Percentiles rank a stretch among this genome's conserved stretches.
Conservation (phyloP, 2,113 vertebrate species). For the Condylura cristata region DNA sequence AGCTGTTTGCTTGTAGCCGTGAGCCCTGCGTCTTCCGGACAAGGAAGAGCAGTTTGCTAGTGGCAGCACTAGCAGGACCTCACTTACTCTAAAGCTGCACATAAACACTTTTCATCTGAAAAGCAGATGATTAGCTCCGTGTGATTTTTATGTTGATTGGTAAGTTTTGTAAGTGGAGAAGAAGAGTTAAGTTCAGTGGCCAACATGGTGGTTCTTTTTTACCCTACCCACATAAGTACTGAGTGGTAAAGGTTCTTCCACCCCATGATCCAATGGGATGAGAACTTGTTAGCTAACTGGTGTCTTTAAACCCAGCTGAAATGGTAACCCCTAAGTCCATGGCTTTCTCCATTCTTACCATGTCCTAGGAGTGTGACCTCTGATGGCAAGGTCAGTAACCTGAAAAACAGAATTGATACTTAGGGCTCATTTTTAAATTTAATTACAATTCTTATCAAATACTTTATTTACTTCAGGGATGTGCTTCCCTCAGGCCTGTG, state of each 20-base stretch:
- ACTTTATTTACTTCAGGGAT: constrained; percentile 55
- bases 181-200: constrained; percentile 10
- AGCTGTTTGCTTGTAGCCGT: neutral
- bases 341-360: neutral
- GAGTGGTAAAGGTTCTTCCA: neutral
- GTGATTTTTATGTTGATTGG: constrained; percentile 5
- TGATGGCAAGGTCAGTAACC: constrained; percentile 4
- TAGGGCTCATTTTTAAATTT: constrained; percentile 42
- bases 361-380: constrained; percentile 36
- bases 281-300: constrained; percentile 32
- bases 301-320: constrained; percentile 46
- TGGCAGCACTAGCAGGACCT: neutral
- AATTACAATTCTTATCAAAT: constrained; percentile 56
- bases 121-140: constrained; percentile 30
- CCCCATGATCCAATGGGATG: constrained; percentile 3
- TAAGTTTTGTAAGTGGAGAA: neutral
- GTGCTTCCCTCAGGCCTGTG: constrained; percentile 3
- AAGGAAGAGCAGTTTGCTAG: neutral
- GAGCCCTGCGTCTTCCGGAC: neutral
- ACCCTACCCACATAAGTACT: neutral
- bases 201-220: neutral
- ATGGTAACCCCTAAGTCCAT: constrained; percentile 26
- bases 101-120: neutral
- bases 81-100: neutral
- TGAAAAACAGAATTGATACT: constrained; percentile 34